phyloP scores from a whole-genome alignment of 2,888 invertebrate genomes.

The Prenolepis imparis region DNA sequence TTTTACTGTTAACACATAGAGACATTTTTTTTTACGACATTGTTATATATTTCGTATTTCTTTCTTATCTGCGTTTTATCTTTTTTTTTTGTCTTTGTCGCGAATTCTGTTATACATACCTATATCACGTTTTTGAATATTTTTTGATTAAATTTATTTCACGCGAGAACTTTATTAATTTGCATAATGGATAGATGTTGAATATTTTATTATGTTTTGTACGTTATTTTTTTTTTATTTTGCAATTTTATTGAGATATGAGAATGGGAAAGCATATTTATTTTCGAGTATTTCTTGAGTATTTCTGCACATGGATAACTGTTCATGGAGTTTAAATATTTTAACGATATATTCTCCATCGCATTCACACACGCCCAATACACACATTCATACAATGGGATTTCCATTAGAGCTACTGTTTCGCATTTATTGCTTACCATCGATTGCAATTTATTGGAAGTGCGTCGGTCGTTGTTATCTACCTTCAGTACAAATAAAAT shows the following conservation, averaged over 20 bases:
- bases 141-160: slow-evolving; percentile 36
- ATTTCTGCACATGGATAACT: slow-evolving; percentile 17
- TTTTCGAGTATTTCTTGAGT: slow-evolving; percentile 29
- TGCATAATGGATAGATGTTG: slow-evolving; percentile 29
- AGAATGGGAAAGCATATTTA: slow-evolving; percentile 11
- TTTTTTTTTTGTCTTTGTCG: slow-evolving; percentile 9
- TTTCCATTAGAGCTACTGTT: slow-evolving; percentile 55
- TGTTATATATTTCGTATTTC: slow-evolving; percentile 33
- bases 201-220: slow-evolving; percentile 42
- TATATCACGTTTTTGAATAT: slow-evolving; percentile 1
- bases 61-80: neutral
- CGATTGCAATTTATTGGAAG: slow-evolving; percentile 56
- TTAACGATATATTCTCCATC: slow-evolving; percentile 45
- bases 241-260: slow-evolving; percentile 33
- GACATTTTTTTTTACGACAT: slow-evolving; percentile 33
- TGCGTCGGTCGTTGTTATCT: slow-evolving; percentile 47
- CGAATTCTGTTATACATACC: slow-evolving; percentile 16
- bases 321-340: slow-evolving; percentile 48
- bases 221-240: slow-evolving; percentile 42
- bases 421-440: slow-evolving; percentile 57
- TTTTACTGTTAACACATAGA: slow-evolving; percentile 12
- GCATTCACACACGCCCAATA: neutral
- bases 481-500: slow-evolving; percentile 51
- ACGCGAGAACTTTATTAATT: slow-evolving; percentile 42
- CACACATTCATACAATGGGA: slow-evolving; percentile 17